These are phyloP conservation scores for Eulemur albifrons DNA, from an alignment of 2,797 vertebrate genomes.

Conservation along the genomic window DNA sequence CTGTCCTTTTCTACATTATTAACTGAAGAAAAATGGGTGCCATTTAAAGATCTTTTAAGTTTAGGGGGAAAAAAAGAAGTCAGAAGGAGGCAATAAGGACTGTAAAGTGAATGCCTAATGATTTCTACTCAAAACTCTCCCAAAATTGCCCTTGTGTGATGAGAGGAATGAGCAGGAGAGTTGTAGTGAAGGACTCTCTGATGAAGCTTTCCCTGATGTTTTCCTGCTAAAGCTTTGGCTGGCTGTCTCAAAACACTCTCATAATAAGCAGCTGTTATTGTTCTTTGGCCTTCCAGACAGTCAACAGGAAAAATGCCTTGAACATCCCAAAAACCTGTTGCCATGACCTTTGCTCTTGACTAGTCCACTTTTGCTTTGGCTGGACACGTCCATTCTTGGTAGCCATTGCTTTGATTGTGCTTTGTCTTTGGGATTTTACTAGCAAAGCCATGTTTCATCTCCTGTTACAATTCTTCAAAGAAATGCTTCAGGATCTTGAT, in stretches of 20 bases:
- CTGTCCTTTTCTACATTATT: neutral
- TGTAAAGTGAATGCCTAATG: neutral
- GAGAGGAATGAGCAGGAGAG: neutral
- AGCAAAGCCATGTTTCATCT: neutral
- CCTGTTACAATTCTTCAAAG: neutral
- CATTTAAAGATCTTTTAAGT: neutral
- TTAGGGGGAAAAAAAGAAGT: neutral
- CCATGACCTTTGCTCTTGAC: neutral
- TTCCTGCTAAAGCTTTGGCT: neutral
- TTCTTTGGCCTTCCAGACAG: neutral
- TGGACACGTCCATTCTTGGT: neutral
- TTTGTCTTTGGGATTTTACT: neutral
- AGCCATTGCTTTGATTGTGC: neutral
- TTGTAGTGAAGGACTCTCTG: neutral
- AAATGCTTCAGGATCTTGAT: neutral
- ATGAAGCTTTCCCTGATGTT: neutral
- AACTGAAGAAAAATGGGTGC: neutral
- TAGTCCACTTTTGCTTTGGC: neutral
- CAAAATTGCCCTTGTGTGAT: neutral
- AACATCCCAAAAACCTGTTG: neutral
- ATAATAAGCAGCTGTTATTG: neutral
- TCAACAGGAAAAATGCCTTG: neutral
- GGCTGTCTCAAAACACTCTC: neutral
- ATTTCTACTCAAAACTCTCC: neutral
- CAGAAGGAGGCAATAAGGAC: neutral